Evolutionary conservation across 2,888 invertebrate species (phyloP), one percentile per base, ranked within the genome.

Genomic region (Glaucopsyche alexis): DNA sequence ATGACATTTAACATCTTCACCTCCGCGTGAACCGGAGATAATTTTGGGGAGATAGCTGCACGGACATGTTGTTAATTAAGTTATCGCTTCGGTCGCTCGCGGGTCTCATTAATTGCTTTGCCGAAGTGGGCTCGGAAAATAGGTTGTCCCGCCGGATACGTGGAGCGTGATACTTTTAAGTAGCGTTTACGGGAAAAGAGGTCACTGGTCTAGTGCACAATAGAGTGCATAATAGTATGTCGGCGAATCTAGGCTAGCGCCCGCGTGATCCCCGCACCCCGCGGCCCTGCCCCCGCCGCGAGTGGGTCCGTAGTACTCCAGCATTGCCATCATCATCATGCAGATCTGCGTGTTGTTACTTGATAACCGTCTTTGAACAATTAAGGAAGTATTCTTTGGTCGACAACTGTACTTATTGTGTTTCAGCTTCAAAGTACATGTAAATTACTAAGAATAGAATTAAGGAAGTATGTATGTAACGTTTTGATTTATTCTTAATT

Each of bases 161-260:
- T 11, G 65, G 8, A 42, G n/a, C 65, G 9, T 6, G 42, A 42
- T 60, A 66, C 16, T 60, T 70, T 29, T 72, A 76, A 74, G 72
- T 73, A 71, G 66, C 71, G 60, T 75, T 78, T 74, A 72, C 74
- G 76, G 80, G 85, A 83, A 90, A 87, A 85, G 90, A 84, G 90
- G 90, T 90, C 90, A 88, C 81, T n/a, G n/a, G 81, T 79, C 85
- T 87, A 66, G 71, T 76, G 73, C 64, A 89, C 89, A 90, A 89
- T 84, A 83, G 81, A 79, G 81, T 82, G 81, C 82, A 83, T 81
- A 80, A 82, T 80, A 79, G 79, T 80, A 14, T 47, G 80, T 78
- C 79, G 77, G 78, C 72, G 66, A 76, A 77, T 77, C 72, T 76
- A 75, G 75, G 75, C 73, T 74, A 73, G 74, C 71, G 76, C 73